Evolutionary conservation across 2,113 vertebrate genomes (phyloP), one percentile per base, ranked within the genome.

Genomic region (Catharus bicknelli): DNA sequence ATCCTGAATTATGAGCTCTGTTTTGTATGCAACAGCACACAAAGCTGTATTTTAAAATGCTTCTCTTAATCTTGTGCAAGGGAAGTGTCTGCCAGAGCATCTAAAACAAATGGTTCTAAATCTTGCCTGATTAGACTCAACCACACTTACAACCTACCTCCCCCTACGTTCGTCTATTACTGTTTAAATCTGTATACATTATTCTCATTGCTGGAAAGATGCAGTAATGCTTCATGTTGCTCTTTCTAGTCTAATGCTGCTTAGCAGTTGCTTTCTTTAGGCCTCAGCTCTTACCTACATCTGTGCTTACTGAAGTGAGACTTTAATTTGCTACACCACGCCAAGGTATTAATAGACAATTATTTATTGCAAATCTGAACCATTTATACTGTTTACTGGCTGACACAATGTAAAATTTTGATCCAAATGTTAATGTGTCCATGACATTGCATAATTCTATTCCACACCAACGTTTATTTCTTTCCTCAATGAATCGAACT

Each of bases 351-450:
- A 98, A 99, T 98, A 97, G 98, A 98, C 98, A 98, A 98, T 98
- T 98, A 98, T 98, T 98, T 98, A 98, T 98, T 97, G 97, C 97
- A 98, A 98, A 98, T 98, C 97, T 96, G 97, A 97, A 98, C 96
- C 97, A 98, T 98, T 98, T 98, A 97, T 98, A 98, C 97, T 97
- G 96, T 98, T 98, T 98, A 98, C 97, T 96, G 96, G 97, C 95
- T 98, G 97, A 98, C 98, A 98, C 96, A 96, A 98, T 97, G 96
- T 98, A 97, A 98, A 98, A 98, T 98, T 98, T 97, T 98, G 98
- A 98, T 98, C 97, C 97, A 98, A 98, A 98, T 99, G 98, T 98
- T 98, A 98, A 98, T 98, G 98, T 98, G 98, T 97, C 98, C 97
- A 97, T 97, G 97, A 97, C 97, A 98, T 98, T 98, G 98, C 96